Evolutionary conservation across 1,140 invertebrate species (phyloP).

Genomic region (Hycleus phaleratus): DNA sequence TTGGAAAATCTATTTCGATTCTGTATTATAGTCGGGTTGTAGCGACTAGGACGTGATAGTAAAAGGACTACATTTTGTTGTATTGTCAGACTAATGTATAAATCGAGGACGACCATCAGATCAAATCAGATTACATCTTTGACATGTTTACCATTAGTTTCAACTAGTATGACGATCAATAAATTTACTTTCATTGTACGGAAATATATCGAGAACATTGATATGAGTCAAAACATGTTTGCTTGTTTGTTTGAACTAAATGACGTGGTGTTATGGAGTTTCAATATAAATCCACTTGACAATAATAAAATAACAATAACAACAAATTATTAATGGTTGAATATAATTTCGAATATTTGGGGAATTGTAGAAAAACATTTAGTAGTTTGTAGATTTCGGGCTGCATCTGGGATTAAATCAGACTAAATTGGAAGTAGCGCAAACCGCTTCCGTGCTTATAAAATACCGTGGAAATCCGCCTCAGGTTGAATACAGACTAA

Average conservation of each 20-base stretch:
- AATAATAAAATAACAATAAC: no score
- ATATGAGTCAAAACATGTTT: constrained; percentile 13
- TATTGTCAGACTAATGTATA: constrained; percentile 13
- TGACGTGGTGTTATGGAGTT: no score
- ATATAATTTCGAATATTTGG: no score
- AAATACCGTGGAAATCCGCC: constrained; percentile 9
- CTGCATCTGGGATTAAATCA: constrained; percentile 3
- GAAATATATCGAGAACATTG: constrained; percentile 9
- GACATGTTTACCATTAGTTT: constrained; percentile 20
- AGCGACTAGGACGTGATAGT: no score
- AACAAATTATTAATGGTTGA: no score
- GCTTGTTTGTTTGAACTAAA: constrained; percentile 1
- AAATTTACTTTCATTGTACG: not conserved
- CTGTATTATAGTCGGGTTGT: no score
- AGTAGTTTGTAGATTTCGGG: no score
- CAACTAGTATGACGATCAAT: constrained; percentile 11
- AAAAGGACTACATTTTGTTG: not conserved
- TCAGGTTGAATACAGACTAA: constrained; percentile 15
- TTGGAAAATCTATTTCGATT: no score
- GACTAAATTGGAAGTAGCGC: constrained; percentile 7
- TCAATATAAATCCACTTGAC: no score
- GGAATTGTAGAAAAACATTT: no score
- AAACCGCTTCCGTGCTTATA: constrained; percentile 10
- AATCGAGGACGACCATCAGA: constrained; percentile 13
- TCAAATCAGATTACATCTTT: constrained; percentile 21